Conservation (phyloP, 2,797 vertebrate genomes). For the Pteropus rufus region DNA sequence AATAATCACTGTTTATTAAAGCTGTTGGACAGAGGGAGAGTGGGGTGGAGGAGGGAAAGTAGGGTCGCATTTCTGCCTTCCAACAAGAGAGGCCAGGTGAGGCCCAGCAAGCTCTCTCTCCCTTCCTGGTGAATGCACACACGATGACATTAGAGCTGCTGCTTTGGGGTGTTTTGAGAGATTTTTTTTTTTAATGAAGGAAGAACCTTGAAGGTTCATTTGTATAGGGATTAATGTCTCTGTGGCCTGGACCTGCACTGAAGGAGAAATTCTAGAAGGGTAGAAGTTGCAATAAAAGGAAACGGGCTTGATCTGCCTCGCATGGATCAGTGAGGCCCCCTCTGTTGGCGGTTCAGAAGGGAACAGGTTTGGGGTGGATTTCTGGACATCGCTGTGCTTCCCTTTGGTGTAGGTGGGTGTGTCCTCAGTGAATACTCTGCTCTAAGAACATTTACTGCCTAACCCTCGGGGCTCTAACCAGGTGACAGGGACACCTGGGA, state of each 20-base stretch:
- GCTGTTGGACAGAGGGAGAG: not conserved
- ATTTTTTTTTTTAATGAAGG: not conserved
- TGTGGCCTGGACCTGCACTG: not conserved
- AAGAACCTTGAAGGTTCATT: slow-evolving; percentile 42
- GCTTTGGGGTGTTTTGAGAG: not conserved
- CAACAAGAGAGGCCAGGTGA: slow-evolving; percentile 42
- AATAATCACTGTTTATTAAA: slow-evolving; percentile 65
- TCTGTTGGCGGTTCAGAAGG: not conserved
- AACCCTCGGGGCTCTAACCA: not conserved
- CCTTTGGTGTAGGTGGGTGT: not conserved
- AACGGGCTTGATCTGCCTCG: slow-evolving; percentile 39
- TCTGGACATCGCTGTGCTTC: not conserved
- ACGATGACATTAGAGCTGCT: not conserved
- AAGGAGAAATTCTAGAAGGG: slow-evolving; percentile 69
- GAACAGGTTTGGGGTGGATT: not conserved
- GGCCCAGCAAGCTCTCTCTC: not conserved
- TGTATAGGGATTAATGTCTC: slow-evolving; percentile 65
- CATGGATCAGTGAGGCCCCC: not conserved
- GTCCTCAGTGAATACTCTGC: not conserved
- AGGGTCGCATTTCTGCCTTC: slow-evolving; percentile 65
- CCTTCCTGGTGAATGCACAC: not conserved
- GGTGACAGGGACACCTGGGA: not conserved
- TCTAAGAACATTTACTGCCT: not conserved
- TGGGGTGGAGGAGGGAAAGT: not conserved
- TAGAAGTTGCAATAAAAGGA: slow-evolving; percentile 53